Percentiles rank a stretch among this genome's conserved stretches.
Evolutionary conservation across 23 tunicate species (phyloP).

Genomic region (Diplosoma virens): DNA sequence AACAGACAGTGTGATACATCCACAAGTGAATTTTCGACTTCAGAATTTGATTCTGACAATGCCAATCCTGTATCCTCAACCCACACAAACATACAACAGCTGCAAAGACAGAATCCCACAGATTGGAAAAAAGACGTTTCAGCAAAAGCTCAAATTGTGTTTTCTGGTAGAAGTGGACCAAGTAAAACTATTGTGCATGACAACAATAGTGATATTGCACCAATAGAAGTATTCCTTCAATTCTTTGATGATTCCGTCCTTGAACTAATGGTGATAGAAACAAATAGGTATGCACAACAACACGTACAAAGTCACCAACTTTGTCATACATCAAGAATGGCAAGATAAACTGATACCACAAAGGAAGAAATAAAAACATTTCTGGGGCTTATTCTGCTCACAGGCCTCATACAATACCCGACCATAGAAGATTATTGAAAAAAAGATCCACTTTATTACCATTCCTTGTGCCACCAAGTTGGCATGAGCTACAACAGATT

Average conservation of each 20-base stretch:
- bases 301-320: conserved; percentile 3
- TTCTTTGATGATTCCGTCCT: conserved; percentile 16
- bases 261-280: conserved; percentile 15
- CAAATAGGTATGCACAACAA: conserved; percentile 22
- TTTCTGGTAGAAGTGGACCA: conserved; percentile 12
- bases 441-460: conserved; percentile 18
- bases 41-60: no score
- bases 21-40: no score
- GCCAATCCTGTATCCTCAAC: no score
- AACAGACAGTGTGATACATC: no score
- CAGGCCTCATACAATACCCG: conserved; percentile 24
- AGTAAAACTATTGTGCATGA: conserved; percentile 10
- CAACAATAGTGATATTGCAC: conserved; percentile 9
- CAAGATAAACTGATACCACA: conserved; percentile 15
- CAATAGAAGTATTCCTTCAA: conserved; percentile 23
- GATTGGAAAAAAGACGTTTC: conserved; percentile 7
- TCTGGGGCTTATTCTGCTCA: conserved; percentile 15
- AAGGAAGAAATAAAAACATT: conserved; percentile 20
- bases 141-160: neutral
- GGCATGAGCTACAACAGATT: conserved; percentile 26
- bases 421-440: conserved; percentile 19
- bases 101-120: neutral
- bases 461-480: conserved; percentile 15
- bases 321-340: conserved; percentile 20
- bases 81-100: no score